Conservation (phyloP, 2,888 invertebrate genomes). For the Nemurella pictetii region DNA sequence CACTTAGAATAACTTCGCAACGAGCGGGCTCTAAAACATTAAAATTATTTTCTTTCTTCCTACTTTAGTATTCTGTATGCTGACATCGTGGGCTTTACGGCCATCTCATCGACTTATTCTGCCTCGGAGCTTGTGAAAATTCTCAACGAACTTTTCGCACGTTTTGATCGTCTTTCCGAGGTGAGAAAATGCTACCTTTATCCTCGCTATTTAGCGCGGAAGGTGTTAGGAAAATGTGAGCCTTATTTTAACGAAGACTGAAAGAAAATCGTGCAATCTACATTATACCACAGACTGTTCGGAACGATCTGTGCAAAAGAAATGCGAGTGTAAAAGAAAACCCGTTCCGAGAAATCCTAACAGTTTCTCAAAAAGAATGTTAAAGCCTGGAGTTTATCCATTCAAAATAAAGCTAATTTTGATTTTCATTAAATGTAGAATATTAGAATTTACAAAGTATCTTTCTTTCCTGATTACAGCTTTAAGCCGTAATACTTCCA, state of each 20-base stretch:
- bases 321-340: no score
- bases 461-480: no score
- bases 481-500: no score
- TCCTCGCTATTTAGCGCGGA: background rate
- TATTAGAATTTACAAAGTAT: no score
- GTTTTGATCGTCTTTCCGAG: conserved; percentile 84
- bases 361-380: no score
- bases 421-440: no score
- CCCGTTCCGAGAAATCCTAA: no score
- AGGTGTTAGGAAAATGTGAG: background rate
- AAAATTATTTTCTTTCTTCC: conserved; percentile 42
- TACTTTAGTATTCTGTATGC: conserved; percentile 87
- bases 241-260: background rate
- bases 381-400: no score
- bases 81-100: conserved; percentile 97
- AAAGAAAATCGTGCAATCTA: background rate
- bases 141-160: conserved; percentile 92
- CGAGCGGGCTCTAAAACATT: background rate
- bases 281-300: background rate
- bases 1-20: background rate
- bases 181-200: conserved; percentile 47
- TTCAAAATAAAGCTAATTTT: no score
- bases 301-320: no score
- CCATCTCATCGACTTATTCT: conserved; percentile 86
- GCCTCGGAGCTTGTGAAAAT: conserved; percentile 95